Base-by-base conservation (phyloP, 2,113 vertebrate species). In the Acrocephalus arundinaceus region DNA sequence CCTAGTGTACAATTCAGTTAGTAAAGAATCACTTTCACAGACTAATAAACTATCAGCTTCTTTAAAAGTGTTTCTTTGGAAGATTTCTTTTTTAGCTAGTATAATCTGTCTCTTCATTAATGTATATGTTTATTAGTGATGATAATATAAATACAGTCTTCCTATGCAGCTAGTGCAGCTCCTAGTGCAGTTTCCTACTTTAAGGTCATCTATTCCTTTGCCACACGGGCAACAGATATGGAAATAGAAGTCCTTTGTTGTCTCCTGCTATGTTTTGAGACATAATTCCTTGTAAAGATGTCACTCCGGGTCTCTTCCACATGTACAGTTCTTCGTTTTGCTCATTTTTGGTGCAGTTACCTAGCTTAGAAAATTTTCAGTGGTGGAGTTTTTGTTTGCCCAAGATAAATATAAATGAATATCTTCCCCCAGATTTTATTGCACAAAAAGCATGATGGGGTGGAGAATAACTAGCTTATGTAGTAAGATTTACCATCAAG, bases 161-260 rank as follows among this genome's bases (percentile, higher is more conserved):
- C n/a, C 4, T 45, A 2, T 78, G n/a, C 37, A 61, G 15, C 28
- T 85, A 30, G 6, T 22, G 17, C 45, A 14, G 21, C 13, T 51
- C 45, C 45, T 67, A 2, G 25, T 67, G 37, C 14, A 27, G 23
- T 68, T 89, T 68, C 18, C n/a, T 78, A 2, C 11, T 82, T 87
- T 11, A 72, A 68, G 66, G 24, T 67, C 13, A 39, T 2, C 15
- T 91, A 3, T 61, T 91, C 11, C 23, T 85, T 18, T 89, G 35
- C n/a, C 48, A 51, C 8, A 0, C 65, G 18, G 45, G 54, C 13
- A 85, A 12, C 20, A 70, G 46, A 41, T 65, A 35, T 0, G 2
- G 39, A 68, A n/a, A 14, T 13, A 31, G 25, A 77, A 81, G 37
- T 54, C 6, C 74, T 74, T 35, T 13, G 14, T 65, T 75, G 21